Evolutionary conservation across 2,888 invertebrate genomes (phyloP), one percentile per base, ranked within the genome.

Genomic region (Andrena bucephala): DNA sequence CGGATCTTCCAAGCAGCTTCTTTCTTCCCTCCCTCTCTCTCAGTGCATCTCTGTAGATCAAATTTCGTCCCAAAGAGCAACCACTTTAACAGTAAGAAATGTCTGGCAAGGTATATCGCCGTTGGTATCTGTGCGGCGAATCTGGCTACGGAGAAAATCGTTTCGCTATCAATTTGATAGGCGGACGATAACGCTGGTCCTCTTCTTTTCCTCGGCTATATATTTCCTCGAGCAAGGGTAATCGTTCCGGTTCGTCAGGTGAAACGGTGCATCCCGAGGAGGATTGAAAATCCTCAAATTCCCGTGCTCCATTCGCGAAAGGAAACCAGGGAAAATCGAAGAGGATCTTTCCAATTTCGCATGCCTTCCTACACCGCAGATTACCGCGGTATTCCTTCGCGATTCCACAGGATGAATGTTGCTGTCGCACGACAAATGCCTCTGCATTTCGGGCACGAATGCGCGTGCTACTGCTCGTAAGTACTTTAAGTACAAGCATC

Each of bases 211-310:
- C 5, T 24, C 71, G 48, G 54, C 33, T 42, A 33, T 68, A 54
- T 57, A 76, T 81, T 77, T 65, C n/a, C 66, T 24, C 16, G n/a
- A 50, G 33, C 33, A 72, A 73, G 73, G 73, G 77, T 77, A 73
- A 83, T 81, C 77, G 72, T 77, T 68, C 59, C 68, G 70, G 60
- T 77, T 62, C 62, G 76, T 81, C 81, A 63, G 80, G 50, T 57
- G 73, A 68, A 80, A 59, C 52, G 50, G 63, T 72, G 81, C 62
- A 63, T 70, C 76, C 66, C 54, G 70, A 48, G 54, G 81, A 71
- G 68, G 77, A 83, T 83, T 77, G 72, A 65, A 63, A 81, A 83
- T 81, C 71, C 72, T 77, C 65, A 20, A 77, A 81, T 83, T 83
- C 68, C 31, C 8, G 42, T 29, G 79, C 63, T 50, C 70, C 31